Evolutionary conservation across 1,140 invertebrate species (phyloP).

Genomic region (Cotesia glomerata): DNA sequence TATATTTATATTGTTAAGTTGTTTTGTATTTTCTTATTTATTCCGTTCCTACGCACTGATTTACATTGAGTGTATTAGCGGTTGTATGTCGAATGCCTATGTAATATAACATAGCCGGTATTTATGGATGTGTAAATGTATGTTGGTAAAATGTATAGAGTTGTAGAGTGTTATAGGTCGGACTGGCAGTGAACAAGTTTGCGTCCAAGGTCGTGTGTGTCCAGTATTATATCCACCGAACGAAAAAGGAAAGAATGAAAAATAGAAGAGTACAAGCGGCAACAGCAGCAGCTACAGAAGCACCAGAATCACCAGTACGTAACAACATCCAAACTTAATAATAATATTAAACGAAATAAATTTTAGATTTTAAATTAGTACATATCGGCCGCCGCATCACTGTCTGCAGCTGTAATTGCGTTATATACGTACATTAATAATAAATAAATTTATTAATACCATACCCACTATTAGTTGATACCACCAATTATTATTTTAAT

Average conservation of each 20-base stretch:
- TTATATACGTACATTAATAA: neutral
- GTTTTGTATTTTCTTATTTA: too few relatives aligned
- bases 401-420: slow-evolving; percentile 32
- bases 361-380: too few relatives aligned
- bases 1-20: too few relatives aligned
- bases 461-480: too few relatives aligned
- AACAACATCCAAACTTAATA: neutral
- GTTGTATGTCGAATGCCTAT: too few relatives aligned
- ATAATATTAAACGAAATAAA: slow-evolving; percentile 9
- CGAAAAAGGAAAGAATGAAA: slow-evolving; percentile 23
- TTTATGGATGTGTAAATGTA: too few relatives aligned
- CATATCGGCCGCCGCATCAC: slow-evolving; percentile 13
- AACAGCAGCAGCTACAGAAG: neutral
- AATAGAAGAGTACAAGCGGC: slow-evolving; percentile 12
- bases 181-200: slow-evolving; percentile 28
- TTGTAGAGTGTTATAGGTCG: slow-evolving; percentile 23
- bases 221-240: slow-evolving; percentile 2
- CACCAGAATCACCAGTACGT: neutral
- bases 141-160: neutral
- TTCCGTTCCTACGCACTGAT: too few relatives aligned
- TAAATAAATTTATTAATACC: too few relatives aligned
- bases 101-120: too few relatives aligned
- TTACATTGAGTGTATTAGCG: too few relatives aligned
- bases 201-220: slow-evolving; percentile 28
- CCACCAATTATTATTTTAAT: too few relatives aligned